A percentile compares a stretch with the other conserved stretches of the same genome.
These are phyloP conservation scores for Axinella damicornis DNA, from an alignment of 37 sponge, comb jelly and placozoan species.

Conservation along the genomic window DNA sequence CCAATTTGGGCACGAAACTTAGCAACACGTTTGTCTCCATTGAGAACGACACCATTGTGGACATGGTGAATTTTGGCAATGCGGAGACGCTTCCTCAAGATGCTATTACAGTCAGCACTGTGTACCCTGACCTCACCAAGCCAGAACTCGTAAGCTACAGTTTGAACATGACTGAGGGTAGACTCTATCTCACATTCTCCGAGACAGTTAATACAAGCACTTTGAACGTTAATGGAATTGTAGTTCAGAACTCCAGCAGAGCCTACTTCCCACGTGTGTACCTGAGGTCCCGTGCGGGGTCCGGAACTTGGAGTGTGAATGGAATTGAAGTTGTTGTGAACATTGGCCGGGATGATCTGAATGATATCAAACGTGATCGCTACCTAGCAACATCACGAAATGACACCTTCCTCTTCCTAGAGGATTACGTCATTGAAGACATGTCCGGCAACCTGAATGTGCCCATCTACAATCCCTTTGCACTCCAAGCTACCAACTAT, in stretches of 20 bases:
- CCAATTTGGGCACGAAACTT: conserved; percentile 52
- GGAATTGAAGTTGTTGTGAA: conserved; percentile 37
- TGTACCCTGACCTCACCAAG: conserved; percentile 44
- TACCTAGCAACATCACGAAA: conserved; percentile 57
- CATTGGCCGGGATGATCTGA: conserved; percentile 84
- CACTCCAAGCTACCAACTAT: conserved; percentile 25
- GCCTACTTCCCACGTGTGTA: conserved; percentile 38
- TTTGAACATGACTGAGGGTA: conserved; percentile 69
- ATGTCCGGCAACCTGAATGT: conserved; percentile 74
- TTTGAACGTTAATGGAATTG: conserved; percentile 68
- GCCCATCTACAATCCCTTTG: conserved; percentile 68
- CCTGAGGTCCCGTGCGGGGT: conserved; percentile 28
- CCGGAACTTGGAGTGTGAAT: conserved; percentile 30
- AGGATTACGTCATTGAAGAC: conserved; percentile 67
- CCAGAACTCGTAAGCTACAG: conserved; percentile 64
- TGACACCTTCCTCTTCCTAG: conserved; percentile 73
- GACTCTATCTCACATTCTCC: conserved; percentile 76
- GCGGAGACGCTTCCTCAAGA: conserved; percentile 11
- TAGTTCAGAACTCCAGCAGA: conserved; percentile 64
- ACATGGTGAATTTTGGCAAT: conserved; percentile 78
- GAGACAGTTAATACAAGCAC: conserved; percentile 85
- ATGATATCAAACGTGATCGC: conserved; percentile 81
- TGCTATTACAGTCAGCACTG: neutral
- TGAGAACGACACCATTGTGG: conserved; percentile 47
- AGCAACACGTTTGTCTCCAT: conserved; percentile 71